Conservation (phyloP, 92 coral and sea anemone genomes). For the Heliopora coerulea region DNA sequence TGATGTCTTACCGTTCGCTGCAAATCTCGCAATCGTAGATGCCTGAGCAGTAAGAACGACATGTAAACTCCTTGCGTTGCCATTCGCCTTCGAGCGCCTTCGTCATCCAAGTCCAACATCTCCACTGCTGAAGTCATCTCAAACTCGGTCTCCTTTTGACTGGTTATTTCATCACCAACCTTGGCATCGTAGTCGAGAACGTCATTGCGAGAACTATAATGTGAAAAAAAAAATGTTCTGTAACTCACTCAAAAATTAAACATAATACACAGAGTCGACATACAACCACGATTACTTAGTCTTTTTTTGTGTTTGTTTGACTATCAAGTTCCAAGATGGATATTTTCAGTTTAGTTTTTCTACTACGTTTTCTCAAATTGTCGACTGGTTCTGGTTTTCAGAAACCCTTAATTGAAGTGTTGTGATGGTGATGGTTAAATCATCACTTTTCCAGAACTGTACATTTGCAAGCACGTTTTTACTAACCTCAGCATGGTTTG, state of each 20-base stretch:
- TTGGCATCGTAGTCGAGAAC: conserved; percentile 87
- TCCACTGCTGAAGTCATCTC: conserved; percentile 92
- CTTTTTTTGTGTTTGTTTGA: too few relatives aligned
- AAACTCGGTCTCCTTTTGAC: conserved; percentile 66
- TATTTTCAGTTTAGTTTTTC: too few relatives aligned
- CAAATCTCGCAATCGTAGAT: conserved; percentile 86
- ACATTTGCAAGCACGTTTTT: too few relatives aligned
- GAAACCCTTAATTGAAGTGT: too few relatives aligned
- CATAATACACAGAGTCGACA: too few relatives aligned
- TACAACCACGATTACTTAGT: too few relatives aligned
- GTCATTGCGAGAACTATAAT: conserved; percentile 66
- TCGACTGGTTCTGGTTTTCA: too few relatives aligned
- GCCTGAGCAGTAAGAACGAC: conserved; percentile 87
- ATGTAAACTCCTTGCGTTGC: conserved; percentile 90
- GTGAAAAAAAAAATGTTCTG: not conserved
- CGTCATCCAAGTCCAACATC: conserved; percentile 80
- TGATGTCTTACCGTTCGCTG: conserved; percentile 79
- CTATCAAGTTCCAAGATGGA: too few relatives aligned
- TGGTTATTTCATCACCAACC: conserved; percentile 77
- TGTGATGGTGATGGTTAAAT: too few relatives aligned
- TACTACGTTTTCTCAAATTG: too few relatives aligned
- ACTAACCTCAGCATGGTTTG: conserved; percentile 78
- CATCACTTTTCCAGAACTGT: too few relatives aligned
- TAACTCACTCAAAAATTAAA: too few relatives aligned
- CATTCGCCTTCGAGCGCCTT: conserved; percentile 73